A percentile compares a stretch with the other conserved stretches of the same genome.
These are phyloP conservation scores for Prionchulus punctatus DNA, from an alignment of 2,888 invertebrate genomes.

Conservation along the genomic window DNA sequence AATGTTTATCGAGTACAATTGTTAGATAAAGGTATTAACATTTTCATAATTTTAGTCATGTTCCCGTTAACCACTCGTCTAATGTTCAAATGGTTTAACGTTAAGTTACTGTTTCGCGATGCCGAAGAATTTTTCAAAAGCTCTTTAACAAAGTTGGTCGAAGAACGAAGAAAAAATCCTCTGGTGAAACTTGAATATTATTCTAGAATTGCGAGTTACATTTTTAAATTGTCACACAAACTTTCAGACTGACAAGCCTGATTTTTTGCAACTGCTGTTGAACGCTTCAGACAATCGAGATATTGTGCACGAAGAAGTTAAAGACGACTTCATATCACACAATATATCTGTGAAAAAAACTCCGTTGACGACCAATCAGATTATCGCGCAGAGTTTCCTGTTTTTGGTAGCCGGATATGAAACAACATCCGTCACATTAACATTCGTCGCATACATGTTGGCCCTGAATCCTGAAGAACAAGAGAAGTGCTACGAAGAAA, in stretches of 20 bases:
- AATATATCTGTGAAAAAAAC: neutral
- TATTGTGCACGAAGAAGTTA: neutral
- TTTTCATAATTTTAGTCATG: neutral
- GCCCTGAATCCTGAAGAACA: conserved; percentile 19
- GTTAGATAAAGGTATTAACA: no score
- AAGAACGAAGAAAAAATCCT: neutral
- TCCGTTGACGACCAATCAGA: conserved; percentile 14
- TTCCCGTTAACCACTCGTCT: neutral
- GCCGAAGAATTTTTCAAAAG: neutral
- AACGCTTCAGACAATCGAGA: conserved; percentile 3
- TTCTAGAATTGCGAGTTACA: neutral
- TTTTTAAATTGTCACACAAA: neutral
- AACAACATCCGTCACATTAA: conserved; percentile 20
- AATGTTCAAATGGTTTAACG: neutral
- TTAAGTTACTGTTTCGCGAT: neutral
- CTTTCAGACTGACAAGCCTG: neutral
- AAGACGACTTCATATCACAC: neutral
- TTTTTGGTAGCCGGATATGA: conserved; percentile 25
- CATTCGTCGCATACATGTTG: conserved; percentile 18
- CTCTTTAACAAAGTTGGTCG: neutral
- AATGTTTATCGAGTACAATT: no score
- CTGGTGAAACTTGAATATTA: neutral
- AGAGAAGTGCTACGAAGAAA: conserved; percentile 17
- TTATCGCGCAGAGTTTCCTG: conserved; percentile 20
- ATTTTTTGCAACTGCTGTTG: conserved; percentile 5